phyloP scores from a whole-genome alignment of 1,140 invertebrate genomes.

The Calliphora vicina region DNA sequence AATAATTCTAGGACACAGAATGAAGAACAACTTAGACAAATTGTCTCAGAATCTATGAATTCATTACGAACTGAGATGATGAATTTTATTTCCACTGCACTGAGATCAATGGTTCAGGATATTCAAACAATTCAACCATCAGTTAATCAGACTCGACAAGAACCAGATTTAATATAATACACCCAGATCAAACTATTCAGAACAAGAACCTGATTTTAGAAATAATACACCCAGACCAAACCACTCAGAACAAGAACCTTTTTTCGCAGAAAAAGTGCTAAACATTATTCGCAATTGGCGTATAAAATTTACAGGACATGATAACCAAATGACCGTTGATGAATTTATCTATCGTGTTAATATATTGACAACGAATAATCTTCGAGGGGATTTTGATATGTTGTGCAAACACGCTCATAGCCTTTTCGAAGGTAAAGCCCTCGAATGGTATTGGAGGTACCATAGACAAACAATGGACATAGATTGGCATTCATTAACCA shows the following conservation, averaged over 20 bases:
- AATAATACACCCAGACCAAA: background rate
- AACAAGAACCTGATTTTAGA: no score
- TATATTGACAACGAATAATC: background rate
- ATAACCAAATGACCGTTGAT: background rate
- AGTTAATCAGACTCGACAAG: no score
- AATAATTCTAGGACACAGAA: no score
- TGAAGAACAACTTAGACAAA: no score
- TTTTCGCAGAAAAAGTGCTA: background rate
- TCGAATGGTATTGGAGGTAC: conserved; percentile 10
- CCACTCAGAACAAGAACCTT: background rate
- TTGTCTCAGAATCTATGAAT: no score
- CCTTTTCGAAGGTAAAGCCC: background rate
- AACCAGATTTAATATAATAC: no score
- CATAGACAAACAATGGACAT: conserved; percentile 4
- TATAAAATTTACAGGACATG: background rate
- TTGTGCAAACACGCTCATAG: background rate
- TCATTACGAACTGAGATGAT: no score
- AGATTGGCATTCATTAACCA: background rate
- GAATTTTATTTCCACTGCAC: no score
- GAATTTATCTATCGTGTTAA: background rate
- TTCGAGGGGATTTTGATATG: no score
- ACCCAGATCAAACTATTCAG: no score
- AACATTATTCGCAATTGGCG: background rate
- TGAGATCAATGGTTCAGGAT: no score
- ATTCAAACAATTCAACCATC: no score